Base-by-base conservation (phyloP, 1,140 invertebrate genomes). In the Aphelenchoides besseyi region DNA sequence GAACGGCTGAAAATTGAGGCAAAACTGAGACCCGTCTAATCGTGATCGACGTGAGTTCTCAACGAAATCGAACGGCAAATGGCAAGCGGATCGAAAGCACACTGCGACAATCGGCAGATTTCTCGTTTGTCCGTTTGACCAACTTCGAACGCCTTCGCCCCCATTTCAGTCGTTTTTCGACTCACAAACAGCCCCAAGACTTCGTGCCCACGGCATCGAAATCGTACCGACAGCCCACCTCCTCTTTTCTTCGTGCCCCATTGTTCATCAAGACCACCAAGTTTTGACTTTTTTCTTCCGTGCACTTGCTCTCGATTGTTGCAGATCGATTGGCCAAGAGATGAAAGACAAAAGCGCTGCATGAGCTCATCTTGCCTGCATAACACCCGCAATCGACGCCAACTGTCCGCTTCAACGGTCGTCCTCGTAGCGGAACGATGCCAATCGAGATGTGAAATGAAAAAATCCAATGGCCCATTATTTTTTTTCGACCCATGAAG, bases 71-170 rank as follows among this genome's bases (percentile, higher is more conserved):
- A 23, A 16, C 41, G 41, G 41, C 41, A 12, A 23, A 23, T 48
- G 12, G 41, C 12, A 23, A 48, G 41, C 12, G 41, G 41, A 48
- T 48, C 41, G 41, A 48, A 12, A 23, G 41, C 41, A 23, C 12
- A 48, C 23, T 48, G 41, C 41, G 12, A 23, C 41, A 12, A 12
- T 12, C 41, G 23, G 41, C 41, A 12, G 41, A 12, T 23, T 12
- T 48, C n/a, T n/a, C n/a, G n/a, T n/a, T n/a, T n/a, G n/a, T n/a
- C n/a, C 41, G 41, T 48, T 48, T 48, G 41, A 48, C 41, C 41
- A 48, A 12, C 41, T 48, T 23, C 41, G 41, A 48, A 48, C 41
- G 41, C 41, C 41, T 23, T 23, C n/a, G n/a, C n/a, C n/a, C n/a
- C n/a, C n/a, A n/a, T n/a, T 48, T 12, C 41, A 48, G 41, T 48